Conservation (phyloP, 2,888 invertebrate genomes). For the Sialis lutaria region DNA sequence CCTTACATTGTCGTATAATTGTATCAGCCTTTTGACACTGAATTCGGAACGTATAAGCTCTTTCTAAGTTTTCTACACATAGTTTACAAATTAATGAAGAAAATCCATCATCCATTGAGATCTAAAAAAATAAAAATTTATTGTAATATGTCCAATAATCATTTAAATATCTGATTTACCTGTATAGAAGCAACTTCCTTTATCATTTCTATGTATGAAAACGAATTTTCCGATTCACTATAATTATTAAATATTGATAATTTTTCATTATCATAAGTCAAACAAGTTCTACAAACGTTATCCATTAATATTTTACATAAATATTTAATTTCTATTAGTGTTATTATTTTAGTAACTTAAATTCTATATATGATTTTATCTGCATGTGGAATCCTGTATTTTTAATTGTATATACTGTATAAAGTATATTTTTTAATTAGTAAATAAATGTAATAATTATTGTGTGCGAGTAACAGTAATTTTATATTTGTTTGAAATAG, state of each 20-base stretch:
- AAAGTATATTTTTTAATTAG: too few species aligned
- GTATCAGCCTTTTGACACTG: background rate
- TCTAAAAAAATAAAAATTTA: background rate
- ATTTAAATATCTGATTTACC: background rate
- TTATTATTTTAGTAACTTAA: too few species aligned
- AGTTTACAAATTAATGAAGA: background rate
- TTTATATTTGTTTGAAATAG: too few species aligned
- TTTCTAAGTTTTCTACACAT: background rate
- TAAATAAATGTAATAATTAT: too few species aligned
- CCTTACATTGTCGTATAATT: too few species aligned
- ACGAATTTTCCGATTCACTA: background rate
- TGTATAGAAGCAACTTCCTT: background rate
- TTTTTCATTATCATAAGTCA: background rate
- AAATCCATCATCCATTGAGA: background rate
- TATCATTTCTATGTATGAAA: background rate
- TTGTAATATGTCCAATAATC: background rate
- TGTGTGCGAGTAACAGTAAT: too few species aligned
- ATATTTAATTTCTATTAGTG: too few species aligned
- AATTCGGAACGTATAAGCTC: background rate
- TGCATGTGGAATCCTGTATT: too few species aligned
- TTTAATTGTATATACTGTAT: too few species aligned
- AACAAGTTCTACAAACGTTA: background rate
- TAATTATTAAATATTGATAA: background rate
- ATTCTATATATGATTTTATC: too few species aligned
- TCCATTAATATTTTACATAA: background rate